Conservation (phyloP, 2,888 invertebrate genomes). For the Coenonympha glycerion region DNA sequence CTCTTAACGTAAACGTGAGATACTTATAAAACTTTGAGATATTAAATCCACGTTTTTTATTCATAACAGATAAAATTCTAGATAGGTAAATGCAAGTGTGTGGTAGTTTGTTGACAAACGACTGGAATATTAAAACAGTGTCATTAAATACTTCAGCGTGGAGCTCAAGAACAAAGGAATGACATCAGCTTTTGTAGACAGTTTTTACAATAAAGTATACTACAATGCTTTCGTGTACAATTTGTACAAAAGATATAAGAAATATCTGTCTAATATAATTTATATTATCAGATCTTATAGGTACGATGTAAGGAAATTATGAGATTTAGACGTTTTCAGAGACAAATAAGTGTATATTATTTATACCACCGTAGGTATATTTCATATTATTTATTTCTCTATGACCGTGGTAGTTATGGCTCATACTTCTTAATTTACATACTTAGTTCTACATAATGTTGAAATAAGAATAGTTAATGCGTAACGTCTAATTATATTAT, state of each 20-base stretch:
- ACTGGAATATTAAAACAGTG: not conserved
- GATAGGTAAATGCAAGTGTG: not conserved
- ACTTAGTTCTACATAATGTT: too few species aligned
- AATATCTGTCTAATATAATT: not conserved
- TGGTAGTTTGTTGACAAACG: not conserved
- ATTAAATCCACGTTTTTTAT: not conserved
- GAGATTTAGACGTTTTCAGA: too few species aligned
- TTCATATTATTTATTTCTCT: too few species aligned
- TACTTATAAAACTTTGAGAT: not conserved
- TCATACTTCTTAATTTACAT: too few species aligned
- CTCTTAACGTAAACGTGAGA: not conserved
- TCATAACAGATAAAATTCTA: not conserved
- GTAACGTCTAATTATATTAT: too few species aligned
- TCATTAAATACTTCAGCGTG: not conserved
- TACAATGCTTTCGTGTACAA: not conserved
- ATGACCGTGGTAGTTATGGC: too few species aligned
- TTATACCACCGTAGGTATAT: too few species aligned
- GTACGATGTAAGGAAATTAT: too few species aligned
- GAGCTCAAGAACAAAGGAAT: not conserved
- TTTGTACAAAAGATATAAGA: not conserved
- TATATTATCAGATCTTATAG: too few species aligned
- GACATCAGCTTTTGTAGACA: not conserved
- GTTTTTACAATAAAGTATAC: too few species aligned
- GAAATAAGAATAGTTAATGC: too few species aligned
- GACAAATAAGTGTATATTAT: too few species aligned